phyloP scores from a whole-genome alignment of 2,797 vertebrate species.

The Crocodylus rhombifer region DNA sequence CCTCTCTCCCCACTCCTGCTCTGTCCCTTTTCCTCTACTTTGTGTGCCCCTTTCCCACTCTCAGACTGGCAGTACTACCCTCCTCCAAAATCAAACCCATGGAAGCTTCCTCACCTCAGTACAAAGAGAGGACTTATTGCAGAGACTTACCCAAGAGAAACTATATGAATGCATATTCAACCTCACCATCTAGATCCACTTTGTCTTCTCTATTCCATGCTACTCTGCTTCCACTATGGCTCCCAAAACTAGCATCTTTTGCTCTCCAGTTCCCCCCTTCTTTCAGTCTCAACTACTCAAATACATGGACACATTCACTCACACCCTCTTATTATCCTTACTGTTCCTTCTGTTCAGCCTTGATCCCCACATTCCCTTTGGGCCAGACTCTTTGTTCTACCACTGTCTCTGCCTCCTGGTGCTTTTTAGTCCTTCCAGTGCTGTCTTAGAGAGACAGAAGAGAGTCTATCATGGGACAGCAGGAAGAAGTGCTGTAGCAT shows the following conservation, averaged over 20 bases:
- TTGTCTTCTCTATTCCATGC: neutral
- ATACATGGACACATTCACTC: neutral
- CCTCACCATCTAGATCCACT: neutral
- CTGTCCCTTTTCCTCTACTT: neutral
- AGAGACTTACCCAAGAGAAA: neutral
- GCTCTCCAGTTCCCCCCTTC: neutral
- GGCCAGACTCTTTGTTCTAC: neutral
- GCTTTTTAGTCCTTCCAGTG: neutral
- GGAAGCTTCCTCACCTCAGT: neutral
- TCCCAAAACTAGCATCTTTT: neutral
- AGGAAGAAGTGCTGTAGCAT: neutral
- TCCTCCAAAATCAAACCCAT: slow-evolving; percentile 16
- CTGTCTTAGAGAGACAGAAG: neutral
- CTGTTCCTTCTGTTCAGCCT: neutral
- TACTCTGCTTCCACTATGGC: neutral
- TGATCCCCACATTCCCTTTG: neutral
- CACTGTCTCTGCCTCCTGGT: neutral
- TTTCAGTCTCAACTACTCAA: neutral
- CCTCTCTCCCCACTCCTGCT: neutral
- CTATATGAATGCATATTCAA: slow-evolving; percentile 13
- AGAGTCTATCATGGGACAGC: accelerated
- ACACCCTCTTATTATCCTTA: neutral
- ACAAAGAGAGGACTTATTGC: slow-evolving; percentile 20
- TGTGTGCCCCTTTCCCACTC: neutral
- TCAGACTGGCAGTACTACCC: neutral